A percentile compares a stretch with the other conserved stretches of the same genome.
Conservation (phyloP, 2,888 invertebrate species). For the Actias luna region DNA sequence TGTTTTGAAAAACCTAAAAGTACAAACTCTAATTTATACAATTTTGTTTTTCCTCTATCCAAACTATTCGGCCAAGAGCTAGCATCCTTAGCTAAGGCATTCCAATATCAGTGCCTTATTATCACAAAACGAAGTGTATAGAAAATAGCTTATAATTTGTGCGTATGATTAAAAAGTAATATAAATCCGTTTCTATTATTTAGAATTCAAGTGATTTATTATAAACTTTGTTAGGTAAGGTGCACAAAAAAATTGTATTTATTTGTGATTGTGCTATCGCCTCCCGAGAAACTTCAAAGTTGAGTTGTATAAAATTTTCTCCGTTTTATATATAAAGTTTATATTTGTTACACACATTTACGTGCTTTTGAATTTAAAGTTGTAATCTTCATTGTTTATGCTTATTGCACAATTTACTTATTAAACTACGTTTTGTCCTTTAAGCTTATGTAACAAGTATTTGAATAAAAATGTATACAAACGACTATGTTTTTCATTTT, state of each 20-base stretch:
- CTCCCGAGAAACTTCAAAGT: slow-evolving; percentile 1
- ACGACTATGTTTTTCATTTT: slow-evolving; percentile 22
- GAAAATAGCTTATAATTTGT: background rate
- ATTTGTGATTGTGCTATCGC: slow-evolving; percentile 2
- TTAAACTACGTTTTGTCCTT: slow-evolving; percentile 56
- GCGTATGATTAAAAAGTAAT: background rate
- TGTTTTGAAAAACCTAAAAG: background rate
- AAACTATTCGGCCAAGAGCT: background rate
- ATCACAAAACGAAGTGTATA: background rate
- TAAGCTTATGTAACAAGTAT: slow-evolving; percentile 62
- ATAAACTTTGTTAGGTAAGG: slow-evolving; percentile 8
- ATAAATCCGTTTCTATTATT: background rate
- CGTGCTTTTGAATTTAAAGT: slow-evolving; percentile 27
- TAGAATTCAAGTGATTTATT: slow-evolving; percentile 4
- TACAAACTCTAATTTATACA: background rate
- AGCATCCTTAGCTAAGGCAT: background rate
- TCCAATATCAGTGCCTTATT: slow-evolving; percentile 19
- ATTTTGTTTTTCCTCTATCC: background rate
- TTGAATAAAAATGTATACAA: slow-evolving; percentile 43
- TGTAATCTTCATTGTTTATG: slow-evolving; percentile 48
- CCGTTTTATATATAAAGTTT: slow-evolving; percentile 20
- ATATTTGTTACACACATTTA: slow-evolving; percentile 18
- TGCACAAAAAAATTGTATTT: slow-evolving; percentile 13
- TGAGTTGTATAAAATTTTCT: slow-evolving; percentile 7
- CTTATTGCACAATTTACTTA: slow-evolving; percentile 66